phyloP scores from a whole-genome alignment of 1,140 invertebrate species.

The Drosophila lacteicornis region DNA sequence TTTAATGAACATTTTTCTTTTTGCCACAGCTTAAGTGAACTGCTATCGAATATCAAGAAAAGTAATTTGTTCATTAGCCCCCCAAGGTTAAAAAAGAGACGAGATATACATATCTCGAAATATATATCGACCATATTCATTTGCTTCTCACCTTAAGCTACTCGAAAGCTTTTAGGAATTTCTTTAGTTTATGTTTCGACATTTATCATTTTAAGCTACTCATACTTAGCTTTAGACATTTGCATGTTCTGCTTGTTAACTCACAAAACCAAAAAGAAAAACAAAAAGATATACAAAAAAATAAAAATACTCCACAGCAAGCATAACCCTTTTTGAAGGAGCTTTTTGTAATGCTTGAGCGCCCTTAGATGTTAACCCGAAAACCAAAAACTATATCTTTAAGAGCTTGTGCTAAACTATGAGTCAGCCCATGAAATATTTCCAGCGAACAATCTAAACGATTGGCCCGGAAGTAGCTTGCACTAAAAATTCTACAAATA shows the following conservation, averaged over 20 bases:
- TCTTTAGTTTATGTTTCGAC: slow-evolving; percentile 38
- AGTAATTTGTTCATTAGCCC: slow-evolving; percentile 79
- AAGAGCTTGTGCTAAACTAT: slow-evolving; percentile 30
- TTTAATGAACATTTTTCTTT: slow-evolving; percentile 85
- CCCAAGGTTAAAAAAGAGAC: slow-evolving; percentile 41
- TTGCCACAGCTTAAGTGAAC: slow-evolving; percentile 60
- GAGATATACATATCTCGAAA: slow-evolving; percentile 20
- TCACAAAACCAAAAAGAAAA: slow-evolving; percentile 23
- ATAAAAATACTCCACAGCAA: slow-evolving; percentile 32
- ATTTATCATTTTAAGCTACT: slow-evolving; percentile 50
- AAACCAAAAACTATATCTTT: background rate
- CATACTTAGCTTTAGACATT: slow-evolving; percentile 64
- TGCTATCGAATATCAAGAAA: slow-evolving; percentile 58
- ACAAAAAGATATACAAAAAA: slow-evolving; percentile 25
- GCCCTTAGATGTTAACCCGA: slow-evolving; percentile 52
- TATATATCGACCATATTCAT: slow-evolving; percentile 50
- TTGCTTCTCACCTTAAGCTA: slow-evolving; percentile 61
- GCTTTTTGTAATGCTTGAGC: slow-evolving; percentile 72
- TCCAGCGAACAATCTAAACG: slow-evolving; percentile 38
- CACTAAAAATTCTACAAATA: slow-evolving; percentile 35
- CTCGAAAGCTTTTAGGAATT: slow-evolving; percentile 39
- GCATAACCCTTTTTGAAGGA: slow-evolving; percentile 32
- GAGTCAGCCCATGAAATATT: slow-evolving; percentile 4
- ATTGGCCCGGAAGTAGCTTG: slow-evolving; percentile 32
- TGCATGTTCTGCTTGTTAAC: slow-evolving; percentile 71